These are phyloP conservation scores for Ascidia mentula DNA, from an alignment of 23 tunicate genomes.

Conservation along the genomic window DNA sequence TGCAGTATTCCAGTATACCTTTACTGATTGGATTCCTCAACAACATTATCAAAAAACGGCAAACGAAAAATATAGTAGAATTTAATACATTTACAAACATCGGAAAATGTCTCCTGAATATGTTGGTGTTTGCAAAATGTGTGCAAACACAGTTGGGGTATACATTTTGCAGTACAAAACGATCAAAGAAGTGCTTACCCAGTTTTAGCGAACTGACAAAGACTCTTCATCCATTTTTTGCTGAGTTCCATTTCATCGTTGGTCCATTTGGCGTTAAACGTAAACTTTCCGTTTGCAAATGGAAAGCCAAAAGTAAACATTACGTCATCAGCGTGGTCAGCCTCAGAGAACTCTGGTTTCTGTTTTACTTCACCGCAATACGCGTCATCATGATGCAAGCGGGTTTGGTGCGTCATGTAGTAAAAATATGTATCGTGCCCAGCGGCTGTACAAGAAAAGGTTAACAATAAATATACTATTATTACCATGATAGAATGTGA, in stretches of 20 bases:
- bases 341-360: constrained; percentile 15
- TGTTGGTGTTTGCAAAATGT: too few species aligned
- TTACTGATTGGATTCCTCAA: too few species aligned
- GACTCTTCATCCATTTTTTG: constrained; percentile 16
- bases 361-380: background rate
- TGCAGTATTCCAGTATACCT: too few species aligned
- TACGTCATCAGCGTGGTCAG: constrained; percentile 30
- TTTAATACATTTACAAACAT: too few species aligned
- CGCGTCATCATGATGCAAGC: background rate
- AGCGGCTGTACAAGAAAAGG: too few species aligned
- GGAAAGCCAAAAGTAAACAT: constrained; percentile 28
- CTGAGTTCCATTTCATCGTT: constrained; percentile 14
- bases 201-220: constrained; percentile 13
- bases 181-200: constrained; percentile 19
- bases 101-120: too few species aligned
- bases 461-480: too few species aligned
- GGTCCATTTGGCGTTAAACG: background rate
- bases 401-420: constrained; percentile 13
- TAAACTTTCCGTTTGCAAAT: background rate
- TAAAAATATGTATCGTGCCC: background rate
- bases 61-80: too few species aligned
- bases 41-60: too few species aligned
- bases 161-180: too few species aligned
- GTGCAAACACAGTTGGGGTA: too few species aligned
- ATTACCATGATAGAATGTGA: too few species aligned